These are phyloP conservation scores for Solenopsis invicta DNA, from an alignment of 1,140 invertebrate genomes.

Conservation along the genomic window DNA sequence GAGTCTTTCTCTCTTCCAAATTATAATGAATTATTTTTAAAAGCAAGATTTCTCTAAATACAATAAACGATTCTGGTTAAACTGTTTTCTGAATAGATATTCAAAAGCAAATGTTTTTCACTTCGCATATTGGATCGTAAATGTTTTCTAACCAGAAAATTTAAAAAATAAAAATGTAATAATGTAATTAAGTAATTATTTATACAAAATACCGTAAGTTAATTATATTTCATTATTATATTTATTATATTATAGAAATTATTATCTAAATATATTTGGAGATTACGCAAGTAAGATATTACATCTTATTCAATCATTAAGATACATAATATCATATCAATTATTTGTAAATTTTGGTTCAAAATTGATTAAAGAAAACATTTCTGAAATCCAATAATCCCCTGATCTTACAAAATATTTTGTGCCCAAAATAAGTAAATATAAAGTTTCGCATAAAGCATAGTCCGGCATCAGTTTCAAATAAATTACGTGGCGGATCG, in stretches of 20 bases:
- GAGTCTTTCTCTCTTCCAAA: neutral
- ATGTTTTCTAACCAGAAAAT: neutral
- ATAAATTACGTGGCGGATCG: slow-evolving; percentile 37
- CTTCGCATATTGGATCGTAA: neutral
- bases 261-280: neutral
- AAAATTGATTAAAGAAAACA: neutral
- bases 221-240: neutral
- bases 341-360: neutral
- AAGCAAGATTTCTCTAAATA: neutral
- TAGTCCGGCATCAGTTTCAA: slow-evolving; percentile 19
- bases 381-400: too few relatives aligned
- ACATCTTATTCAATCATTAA: neutral
- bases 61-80: neutral
- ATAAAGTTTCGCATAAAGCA: neutral
- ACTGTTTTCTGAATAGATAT: neutral
- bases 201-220: neutral
- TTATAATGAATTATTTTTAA: neutral
- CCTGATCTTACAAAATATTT: slow-evolving; percentile 23
- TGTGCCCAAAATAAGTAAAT: neutral
- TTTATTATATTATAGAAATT: neutral
- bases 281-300: neutral
- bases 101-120: slow-evolving; percentile 5
- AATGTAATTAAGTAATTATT: neutral
- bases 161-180: neutral
- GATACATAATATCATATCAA: neutral